Evolutionary conservation across 2,113 vertebrate species (phyloP).

Genomic region (Oryzias curvinotus): DNA sequence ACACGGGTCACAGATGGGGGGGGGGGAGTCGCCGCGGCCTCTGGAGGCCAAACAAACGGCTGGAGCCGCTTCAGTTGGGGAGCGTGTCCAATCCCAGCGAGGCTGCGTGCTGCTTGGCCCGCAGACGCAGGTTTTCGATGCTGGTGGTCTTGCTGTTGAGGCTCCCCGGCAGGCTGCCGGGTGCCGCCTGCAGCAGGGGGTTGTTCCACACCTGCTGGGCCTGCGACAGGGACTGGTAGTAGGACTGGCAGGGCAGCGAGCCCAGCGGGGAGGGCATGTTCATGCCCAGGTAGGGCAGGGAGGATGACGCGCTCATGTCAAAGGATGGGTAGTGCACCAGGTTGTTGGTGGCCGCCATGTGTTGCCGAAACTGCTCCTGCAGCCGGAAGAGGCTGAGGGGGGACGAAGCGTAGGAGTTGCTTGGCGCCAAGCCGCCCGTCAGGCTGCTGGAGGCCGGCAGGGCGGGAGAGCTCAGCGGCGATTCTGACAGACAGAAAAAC

Average conservation of each 20-base stretch:
- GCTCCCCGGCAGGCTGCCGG: constrained; percentile 78
- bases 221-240: constrained; percentile 94
- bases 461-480: constrained; percentile 78
- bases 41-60: not conserved
- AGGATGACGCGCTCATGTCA: constrained; percentile 88
- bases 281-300: constrained; percentile 94
- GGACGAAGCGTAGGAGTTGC: constrained; percentile 95
- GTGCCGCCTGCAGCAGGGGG: constrained; percentile 86
- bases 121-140: constrained; percentile 95
- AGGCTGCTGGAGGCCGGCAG: constrained; percentile 80
- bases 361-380: constrained; percentile 98
- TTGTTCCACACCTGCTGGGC: constrained; percentile 96
- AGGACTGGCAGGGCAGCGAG: constrained; percentile 95
- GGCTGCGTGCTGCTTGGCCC: constrained; percentile 96
- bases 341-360: constrained; percentile 99
- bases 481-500: constrained; percentile 78
- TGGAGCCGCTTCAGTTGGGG: constrained; percentile 83
- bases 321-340: constrained; percentile 97
- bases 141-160: constrained; percentile 99
- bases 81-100: constrained; percentile 93
- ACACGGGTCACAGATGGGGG: too few species aligned
- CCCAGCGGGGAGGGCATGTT: constrained; percentile 89
- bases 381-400: constrained; percentile 97
- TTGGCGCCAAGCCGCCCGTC: constrained; percentile 79
- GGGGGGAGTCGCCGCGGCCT: not conserved